Evolutionary conservation across 1,140 invertebrate species (phyloP), one percentile per base, ranked within the genome.

Genomic region (Ctenoplectra terminalis): DNA sequence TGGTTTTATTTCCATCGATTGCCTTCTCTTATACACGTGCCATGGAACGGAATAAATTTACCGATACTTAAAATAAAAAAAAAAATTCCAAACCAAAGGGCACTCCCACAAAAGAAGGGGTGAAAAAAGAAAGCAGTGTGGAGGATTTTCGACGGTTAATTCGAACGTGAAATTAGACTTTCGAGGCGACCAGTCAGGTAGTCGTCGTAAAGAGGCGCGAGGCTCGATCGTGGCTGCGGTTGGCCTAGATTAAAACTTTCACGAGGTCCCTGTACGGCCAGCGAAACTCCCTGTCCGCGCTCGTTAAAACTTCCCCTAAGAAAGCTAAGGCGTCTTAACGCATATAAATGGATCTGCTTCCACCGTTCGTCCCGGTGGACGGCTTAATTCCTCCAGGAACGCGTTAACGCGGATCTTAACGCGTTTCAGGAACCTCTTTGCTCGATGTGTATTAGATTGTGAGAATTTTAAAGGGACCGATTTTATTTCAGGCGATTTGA

Each of bases 221-320:
- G 37, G 26, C 69, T 85, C 64, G 71, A 66, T 76, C 69, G 52
- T 54, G 50, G 54, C n/a, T 60, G 54, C 31, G 72, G 70, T 75
- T 73, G 61, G 63, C 40, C 46, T 29, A 84, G 84, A 86, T 86
- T 84, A 84, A 86, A 86, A 86, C 82, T 86, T 86, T 80, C 66
- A 37, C 31, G 31, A 29, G 63, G 64, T 66, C 48, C 40, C n/a
- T 17, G 17, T 20, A 46, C 54, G 70, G 40, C 43, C 40, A 15
- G 5, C 40, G 64, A 56, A 69, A 46, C 29, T 78, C 26, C 48
- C 64, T 50, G 64, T 76, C 64, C 54, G 34, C 46, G 76, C 43
- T 86, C 84, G 71, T 86, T 86, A 86, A 86, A 86, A 86, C 70
- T 86, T 83, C 72, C 23, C 56, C 31, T 66, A 72, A 83, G 72